Conservation (phyloP, 2,797 vertebrate species). For the Diplodus puntazzo region DNA sequence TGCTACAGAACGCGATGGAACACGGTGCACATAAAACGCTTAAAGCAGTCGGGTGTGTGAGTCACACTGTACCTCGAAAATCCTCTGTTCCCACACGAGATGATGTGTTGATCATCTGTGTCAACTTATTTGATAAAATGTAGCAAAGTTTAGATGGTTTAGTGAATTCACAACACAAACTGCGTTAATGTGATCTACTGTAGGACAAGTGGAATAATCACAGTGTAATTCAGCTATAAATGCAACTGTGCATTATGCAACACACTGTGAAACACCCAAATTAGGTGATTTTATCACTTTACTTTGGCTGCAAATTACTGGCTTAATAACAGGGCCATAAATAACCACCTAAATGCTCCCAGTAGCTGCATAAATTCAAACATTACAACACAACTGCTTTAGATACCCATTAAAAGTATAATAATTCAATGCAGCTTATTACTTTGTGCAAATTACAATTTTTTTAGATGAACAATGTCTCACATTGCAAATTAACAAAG, state of each 20-base stretch:
- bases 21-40: slow-evolving; percentile 46
- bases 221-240: slow-evolving; percentile 25
- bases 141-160: neutral
- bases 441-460: slow-evolving; percentile 65
- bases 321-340: slow-evolving; percentile 59
- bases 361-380: slow-evolving; percentile 61
- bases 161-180: slow-evolving; percentile 12
- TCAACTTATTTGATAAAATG: neutral
- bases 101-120: slow-evolving; percentile 2
- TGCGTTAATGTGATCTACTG: slow-evolving; percentile 17
- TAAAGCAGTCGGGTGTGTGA: slow-evolving; percentile 36
- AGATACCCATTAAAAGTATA: slow-evolving; percentile 50
- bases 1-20: slow-evolving; percentile 46
- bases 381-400: slow-evolving; percentile 56
- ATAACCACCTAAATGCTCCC: slow-evolving; percentile 56
- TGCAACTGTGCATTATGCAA: slow-evolving; percentile 30
- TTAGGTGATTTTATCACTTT: slow-evolving; percentile 57
- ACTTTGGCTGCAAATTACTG: slow-evolving; percentile 62
- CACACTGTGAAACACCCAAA: slow-evolving; percentile 50
- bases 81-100: slow-evolving; percentile 23
- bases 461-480: slow-evolving; percentile 39
- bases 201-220: slow-evolving; percentile 15
- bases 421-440: slow-evolving; percentile 59
- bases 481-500: slow-evolving; percentile 53
- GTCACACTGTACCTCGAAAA: slow-evolving; percentile 12